Evolutionary conservation across 2,888 invertebrate species (phyloP).

Genomic region (Agonopterix subpropinquella): DNA sequence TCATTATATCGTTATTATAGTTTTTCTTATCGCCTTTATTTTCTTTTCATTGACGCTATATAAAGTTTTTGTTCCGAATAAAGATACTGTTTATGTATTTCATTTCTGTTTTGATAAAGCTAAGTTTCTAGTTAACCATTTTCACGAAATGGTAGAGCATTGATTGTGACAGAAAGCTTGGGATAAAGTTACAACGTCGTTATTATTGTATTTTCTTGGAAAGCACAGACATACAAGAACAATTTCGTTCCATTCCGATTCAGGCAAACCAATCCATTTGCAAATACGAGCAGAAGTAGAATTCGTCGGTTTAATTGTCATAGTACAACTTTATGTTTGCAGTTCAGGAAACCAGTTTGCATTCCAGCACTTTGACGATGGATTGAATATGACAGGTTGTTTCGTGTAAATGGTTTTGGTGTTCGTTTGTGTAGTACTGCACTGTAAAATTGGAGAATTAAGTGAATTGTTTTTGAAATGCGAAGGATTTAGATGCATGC

Average conservation of each 20-base stretch:
- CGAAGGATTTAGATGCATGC: constrained; percentile 17
- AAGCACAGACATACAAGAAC: constrained; percentile 25
- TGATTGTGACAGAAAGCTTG: too few relatives aligned
- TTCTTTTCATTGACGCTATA: constrained; percentile 34
- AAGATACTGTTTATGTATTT: neutral
- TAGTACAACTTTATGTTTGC: constrained; percentile 22
- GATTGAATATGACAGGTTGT: constrained; percentile 2
- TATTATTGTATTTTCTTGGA: neutral
- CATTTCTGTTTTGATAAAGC: neutral
- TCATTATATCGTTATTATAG: constrained; percentile 25
- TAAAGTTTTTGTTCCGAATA: constrained; percentile 11
- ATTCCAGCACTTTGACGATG: constrained; percentile 1
- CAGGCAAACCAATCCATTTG: constrained; percentile 69
- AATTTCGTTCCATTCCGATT: constrained; percentile 42
- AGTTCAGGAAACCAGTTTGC: constrained; percentile 3
- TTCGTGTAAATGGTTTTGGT: constrained; percentile 7
- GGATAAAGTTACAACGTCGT: too few relatives aligned
- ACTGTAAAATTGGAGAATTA: constrained; percentile 55
- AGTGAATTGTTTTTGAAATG: constrained; percentile 58
- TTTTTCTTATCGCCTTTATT: constrained; percentile 30
- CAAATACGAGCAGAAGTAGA: constrained; percentile 43
- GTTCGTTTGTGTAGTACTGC: constrained; percentile 32
- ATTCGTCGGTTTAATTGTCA: constrained; percentile 62
- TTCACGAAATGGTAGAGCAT: too few relatives aligned
- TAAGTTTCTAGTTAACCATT: neutral